Base-by-base conservation (phyloP, 2,113 vertebrate species). In the Daphoenositta chrysoptera region DNA sequence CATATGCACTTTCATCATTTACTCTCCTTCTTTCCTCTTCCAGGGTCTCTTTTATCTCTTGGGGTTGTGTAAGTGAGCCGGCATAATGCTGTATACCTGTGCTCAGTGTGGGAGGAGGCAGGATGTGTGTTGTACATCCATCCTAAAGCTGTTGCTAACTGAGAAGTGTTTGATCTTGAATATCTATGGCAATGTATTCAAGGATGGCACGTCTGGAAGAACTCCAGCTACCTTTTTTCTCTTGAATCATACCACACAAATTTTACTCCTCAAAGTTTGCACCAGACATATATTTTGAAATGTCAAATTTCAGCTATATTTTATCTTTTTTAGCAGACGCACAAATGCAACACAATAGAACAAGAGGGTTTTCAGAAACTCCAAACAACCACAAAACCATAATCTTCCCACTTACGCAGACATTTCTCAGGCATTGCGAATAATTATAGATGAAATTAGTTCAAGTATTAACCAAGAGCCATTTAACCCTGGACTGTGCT, bases 401-500 rank as follows among this genome's bases (percentile, higher is more conserved):
- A 27, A 33, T 77, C 58, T 91, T 86, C 71, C 51, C 44, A 58
- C 40, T 82, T 70, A 64, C 0, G 11, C 19, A 77, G 77, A 54
- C 30, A 51, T 40, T 76, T 86, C 53, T 88, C 35, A 57, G 61
- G 44, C 84, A 76, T 9, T 76, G 75, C 69, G 31, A 96, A 84
- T 72, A 92, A 83, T 60, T 77, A 39, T 22, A 75, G 63, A 50
- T 50, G 6, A 86, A 88, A 69, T 44, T 70, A 45, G 50, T 73
- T 23, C 40, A 79, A 73, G 50, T 51, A 70, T 87, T 87, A 96
- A 84, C 48, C 42, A 76, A 93, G 47, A 65, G 22, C 70, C 53
- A 33, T 91, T 93, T 92, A 93, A 94, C 65, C 65, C 92, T 66
- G 81, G 64, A 82, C 73, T 51, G n/a, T 39, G 21, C 84, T 88